Evolutionary conservation across 92 coral and sea anemone species (phyloP), one percentile per base, ranked within the genome.

Genomic region (Desmophyllum pertusum): DNA sequence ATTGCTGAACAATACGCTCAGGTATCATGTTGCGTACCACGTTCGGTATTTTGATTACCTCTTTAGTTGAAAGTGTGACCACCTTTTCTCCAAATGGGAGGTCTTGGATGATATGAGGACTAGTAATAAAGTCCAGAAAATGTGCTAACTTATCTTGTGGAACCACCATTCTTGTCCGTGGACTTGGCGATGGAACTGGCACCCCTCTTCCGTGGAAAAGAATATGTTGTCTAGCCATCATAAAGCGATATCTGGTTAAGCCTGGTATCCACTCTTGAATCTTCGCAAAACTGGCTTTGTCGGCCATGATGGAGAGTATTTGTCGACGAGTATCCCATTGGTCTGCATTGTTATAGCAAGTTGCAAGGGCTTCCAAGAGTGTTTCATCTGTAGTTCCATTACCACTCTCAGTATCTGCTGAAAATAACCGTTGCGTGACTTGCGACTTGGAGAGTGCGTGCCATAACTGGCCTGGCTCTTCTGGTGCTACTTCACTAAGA

Each of bases 51-150:
- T 65, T 81, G n/a, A 90, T 85, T 33, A 84, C 78, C 64, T 90
- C 87, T 27, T 90, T 90, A 8, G 84, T 81, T 37, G 93, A 90
- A 53, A 90, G 77, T 51, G 42, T 78, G 51, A 86, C 73, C 2
- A 84, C 70, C 40, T 78, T 90, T 51, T 86, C 88, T 39, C 86
- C 93, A 74, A 90, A 81, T 17, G 93, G 90, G 18, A 90, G 80
- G 25, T 90, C 88, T 85, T 90, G 93, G 78, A 86, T 90, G 33
- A 90, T 79, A 41, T 83, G 85, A 15, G 65, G 90, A 73, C 93
- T 73, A 2, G 86, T 86, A 31, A 82, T 81, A 39, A 89, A 89
- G 85, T 86, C 84, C 55, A 85, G 84, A 63, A 89, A 80, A 66
- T 89, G 89, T 36, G 85, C 92, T 75, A 89, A 39, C 29, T 82